Base-by-base conservation (phyloP, 2,113 vertebrate species). In the Cyprinodon variegatus region DNA sequence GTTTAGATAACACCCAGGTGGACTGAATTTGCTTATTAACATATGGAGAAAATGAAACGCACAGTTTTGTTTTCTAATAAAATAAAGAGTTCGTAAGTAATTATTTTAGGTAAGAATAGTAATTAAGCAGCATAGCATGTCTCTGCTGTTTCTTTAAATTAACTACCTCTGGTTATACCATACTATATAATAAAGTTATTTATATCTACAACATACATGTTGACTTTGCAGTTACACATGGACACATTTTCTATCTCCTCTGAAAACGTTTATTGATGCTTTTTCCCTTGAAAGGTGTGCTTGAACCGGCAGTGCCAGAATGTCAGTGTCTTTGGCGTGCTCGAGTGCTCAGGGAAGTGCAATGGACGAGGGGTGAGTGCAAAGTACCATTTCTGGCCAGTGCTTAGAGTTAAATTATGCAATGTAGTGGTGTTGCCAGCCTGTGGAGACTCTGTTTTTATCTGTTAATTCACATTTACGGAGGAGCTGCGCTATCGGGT, bases 301-400 rank as follows among this genome's bases (percentile, higher is more conserved):
- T 94, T 99, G 75, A 96, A 97, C 65, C 96, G 98, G 1, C 95
- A 85, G 39, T 99, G 98, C 85, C 97, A 98, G 88, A 99, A 99
- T 14, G 91, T 96, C 60, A 99, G 96, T 2, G 91, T 96, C 57
- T 98, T 98, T 15, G 96, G 96, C 0, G 96, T 99, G 20, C 95
- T 96, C 0, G 95, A 95, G n/a, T 99, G 98, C 85, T 94, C 92
- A 0, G 90, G 81, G 13, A 97, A 95, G 88, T 99, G 98, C 93
- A 96, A 95, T 0, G 94, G 95, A 77, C 94, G 95, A 64, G 98
- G 98, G 90, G 98, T 99, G 89, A 97, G 97, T 92, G 61, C 79
- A 78, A 48, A 87, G 60, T 22, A n/a, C 71, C 64, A 29, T 41
- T 41, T 59, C 37, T 74, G 57, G 63, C 64, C 22, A 57, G 59